phyloP scores from a whole-genome alignment of 2,888 invertebrate species.

The Troides aeacus region DNA sequence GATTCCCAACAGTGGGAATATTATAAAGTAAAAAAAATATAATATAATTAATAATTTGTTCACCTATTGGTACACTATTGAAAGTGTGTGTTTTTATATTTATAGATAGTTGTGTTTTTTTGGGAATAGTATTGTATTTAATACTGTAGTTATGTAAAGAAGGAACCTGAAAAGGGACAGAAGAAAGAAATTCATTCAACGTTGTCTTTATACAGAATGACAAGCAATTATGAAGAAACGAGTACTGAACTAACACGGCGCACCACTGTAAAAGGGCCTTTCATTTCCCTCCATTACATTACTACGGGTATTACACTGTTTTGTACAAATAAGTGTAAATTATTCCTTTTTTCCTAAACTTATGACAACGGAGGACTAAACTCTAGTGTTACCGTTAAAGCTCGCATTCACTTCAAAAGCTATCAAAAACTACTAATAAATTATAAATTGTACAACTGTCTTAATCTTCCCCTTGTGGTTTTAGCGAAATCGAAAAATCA shows the following conservation, averaged over 20 bases:
- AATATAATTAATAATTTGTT: too few relatives aligned
- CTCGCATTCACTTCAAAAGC: too few relatives aligned
- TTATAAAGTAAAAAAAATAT: not conserved
- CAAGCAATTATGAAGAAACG: slow-evolving; percentile 54
- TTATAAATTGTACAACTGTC: too few relatives aligned
- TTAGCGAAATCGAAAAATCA: too few relatives aligned
- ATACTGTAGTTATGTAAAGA: slow-evolving; percentile 34
- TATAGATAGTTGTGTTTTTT: not conserved
- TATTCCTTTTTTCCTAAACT: not conserved
- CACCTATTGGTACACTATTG: not conserved
- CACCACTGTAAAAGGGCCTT: slow-evolving; percentile 45
- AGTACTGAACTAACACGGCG: slow-evolving; percentile 38
- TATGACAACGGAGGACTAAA: not conserved
- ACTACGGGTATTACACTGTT: slow-evolving; percentile 42
- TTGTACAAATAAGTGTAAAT: slow-evolving; percentile 19
- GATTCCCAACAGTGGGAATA: not conserved
- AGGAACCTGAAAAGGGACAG: slow-evolving; percentile 43
- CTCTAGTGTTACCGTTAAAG: too few relatives aligned
- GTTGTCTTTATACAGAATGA: slow-evolving; percentile 56
- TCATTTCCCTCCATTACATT: slow-evolving; percentile 58
- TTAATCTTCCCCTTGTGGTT: too few relatives aligned
- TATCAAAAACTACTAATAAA: too few relatives aligned
- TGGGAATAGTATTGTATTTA: not conserved
- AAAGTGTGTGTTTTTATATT: not conserved
- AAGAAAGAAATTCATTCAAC: slow-evolving; percentile 53